phyloP scores from a whole-genome alignment of 2,797 vertebrate species.

The Myotis planiceps region DNA sequence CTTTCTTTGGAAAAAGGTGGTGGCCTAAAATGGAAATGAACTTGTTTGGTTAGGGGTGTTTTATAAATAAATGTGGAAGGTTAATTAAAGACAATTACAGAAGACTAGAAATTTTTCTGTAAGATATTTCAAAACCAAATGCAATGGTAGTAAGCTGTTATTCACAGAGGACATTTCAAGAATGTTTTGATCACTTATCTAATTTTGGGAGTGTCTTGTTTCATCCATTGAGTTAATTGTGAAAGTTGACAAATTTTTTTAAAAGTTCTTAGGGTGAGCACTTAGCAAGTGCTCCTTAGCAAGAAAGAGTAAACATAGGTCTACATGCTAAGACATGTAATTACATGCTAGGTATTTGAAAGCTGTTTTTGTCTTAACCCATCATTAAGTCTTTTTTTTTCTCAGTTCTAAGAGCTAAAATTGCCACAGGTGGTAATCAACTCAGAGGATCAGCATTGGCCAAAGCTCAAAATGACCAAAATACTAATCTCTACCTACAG shows the following conservation, averaged over 20 bases:
- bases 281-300: conserved; percentile 54
- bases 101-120: not conserved
- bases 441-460: conserved; percentile 37
- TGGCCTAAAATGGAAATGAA: not conserved
- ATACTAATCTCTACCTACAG: not conserved
- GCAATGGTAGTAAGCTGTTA: not conserved
- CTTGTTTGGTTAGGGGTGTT: conserved; percentile 25
- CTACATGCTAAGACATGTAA: conserved; percentile 71
- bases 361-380: conserved; percentile 77
- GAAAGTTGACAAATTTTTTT: not conserved
- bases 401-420: conserved; percentile 75
- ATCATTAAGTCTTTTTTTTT: conserved; percentile 73
- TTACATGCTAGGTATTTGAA: conserved; percentile 72
- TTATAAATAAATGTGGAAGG: conserved; percentile 45
- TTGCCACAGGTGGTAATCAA: conserved; percentile 73
- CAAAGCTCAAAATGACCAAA: conserved; percentile 28
- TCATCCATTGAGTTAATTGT: conserved; percentile 35
- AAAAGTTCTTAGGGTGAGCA: conserved; percentile 56
- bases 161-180: conserved; percentile 23
- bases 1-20: conserved; percentile 38
- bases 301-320: conserved; percentile 70
- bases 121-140: not conserved
- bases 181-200: conserved; percentile 21
- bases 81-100: conserved; percentile 53
- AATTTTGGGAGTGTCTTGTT: conserved; percentile 36